These are phyloP conservation scores for Tretioscincus oriximinensis DNA, from an alignment of 2,113 vertebrate species.

Conservation along the genomic window DNA sequence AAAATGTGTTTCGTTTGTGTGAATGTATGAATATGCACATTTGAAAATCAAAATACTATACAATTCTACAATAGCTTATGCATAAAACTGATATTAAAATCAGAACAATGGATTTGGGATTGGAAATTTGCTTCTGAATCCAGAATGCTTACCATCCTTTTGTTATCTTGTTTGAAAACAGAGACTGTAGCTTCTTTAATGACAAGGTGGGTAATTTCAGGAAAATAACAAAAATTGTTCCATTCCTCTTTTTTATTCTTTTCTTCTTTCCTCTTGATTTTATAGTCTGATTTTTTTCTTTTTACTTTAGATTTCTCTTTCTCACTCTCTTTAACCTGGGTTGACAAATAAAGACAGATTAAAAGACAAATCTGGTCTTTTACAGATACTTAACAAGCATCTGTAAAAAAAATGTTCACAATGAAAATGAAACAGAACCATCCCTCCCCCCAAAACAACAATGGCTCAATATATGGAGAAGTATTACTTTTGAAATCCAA, in stretches of 20 bases:
- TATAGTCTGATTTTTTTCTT: constrained; percentile 81
- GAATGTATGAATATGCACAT: too few species aligned
- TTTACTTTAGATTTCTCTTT: constrained; percentile 86
- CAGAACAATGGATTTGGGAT: too few species aligned
- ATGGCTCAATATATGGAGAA: too few species aligned
- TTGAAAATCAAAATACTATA: too few species aligned
- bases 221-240: constrained; percentile 89
- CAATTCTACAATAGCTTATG: too few species aligned
- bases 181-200: constrained; percentile 85
- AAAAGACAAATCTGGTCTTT: background rate
- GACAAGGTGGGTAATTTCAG: constrained; percentile 92
- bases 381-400: too few species aligned
- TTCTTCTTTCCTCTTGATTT: constrained; percentile 77
- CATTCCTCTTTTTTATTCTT: constrained; percentile 78
- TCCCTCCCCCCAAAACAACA: too few species aligned
- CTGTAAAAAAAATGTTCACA: background rate
- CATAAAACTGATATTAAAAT: too few species aligned
- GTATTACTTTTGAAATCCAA: too few species aligned
- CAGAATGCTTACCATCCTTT: constrained; percentile 82
- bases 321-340: constrained; percentile 67
- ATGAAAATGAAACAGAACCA: background rate
- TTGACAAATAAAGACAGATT: background rate
- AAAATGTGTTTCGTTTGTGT: too few species aligned
- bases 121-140: background rate
- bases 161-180: constrained; percentile 94